These are phyloP conservation scores for Aptenodytes forsteri DNA, from an alignment of 2,113 vertebrate species.

Conservation along the genomic window DNA sequence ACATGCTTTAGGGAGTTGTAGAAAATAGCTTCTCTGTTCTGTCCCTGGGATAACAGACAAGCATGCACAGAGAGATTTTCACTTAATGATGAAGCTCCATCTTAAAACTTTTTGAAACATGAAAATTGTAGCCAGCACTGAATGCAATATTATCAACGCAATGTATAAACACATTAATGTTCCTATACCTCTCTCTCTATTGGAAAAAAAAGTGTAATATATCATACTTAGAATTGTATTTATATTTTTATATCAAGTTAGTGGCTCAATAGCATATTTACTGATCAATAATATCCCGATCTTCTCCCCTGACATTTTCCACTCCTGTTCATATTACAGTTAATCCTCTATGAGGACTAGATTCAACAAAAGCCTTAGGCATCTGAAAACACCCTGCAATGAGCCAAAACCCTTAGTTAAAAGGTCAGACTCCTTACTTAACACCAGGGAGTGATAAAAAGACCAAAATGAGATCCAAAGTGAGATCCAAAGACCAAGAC, in stretches of 20 bases:
- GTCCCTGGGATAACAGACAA: background rate
- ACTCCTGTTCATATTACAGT: background rate
- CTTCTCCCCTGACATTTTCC: background rate
- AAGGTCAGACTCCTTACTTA: background rate
- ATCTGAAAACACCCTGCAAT: background rate
- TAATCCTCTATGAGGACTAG: background rate
- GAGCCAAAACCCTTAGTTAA: background rate
- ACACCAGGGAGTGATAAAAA: background rate
- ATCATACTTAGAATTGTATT: background rate
- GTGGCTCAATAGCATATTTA: background rate
- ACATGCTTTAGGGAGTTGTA: background rate
- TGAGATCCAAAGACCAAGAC: background rate
- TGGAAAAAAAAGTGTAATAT: background rate
- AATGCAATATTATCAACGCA: background rate
- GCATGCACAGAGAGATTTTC: background rate
- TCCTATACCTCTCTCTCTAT: background rate
- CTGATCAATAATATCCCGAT: background rate
- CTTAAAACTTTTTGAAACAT: background rate
- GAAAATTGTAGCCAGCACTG: background rate
- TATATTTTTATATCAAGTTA: background rate
- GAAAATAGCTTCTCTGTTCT: background rate
- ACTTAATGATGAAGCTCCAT: background rate
- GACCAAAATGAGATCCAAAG: background rate
- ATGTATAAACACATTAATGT: background rate
- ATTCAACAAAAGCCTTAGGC: background rate